Conservation (phyloP, 2,797 vertebrate genomes). For the Myotis planiceps region DNA sequence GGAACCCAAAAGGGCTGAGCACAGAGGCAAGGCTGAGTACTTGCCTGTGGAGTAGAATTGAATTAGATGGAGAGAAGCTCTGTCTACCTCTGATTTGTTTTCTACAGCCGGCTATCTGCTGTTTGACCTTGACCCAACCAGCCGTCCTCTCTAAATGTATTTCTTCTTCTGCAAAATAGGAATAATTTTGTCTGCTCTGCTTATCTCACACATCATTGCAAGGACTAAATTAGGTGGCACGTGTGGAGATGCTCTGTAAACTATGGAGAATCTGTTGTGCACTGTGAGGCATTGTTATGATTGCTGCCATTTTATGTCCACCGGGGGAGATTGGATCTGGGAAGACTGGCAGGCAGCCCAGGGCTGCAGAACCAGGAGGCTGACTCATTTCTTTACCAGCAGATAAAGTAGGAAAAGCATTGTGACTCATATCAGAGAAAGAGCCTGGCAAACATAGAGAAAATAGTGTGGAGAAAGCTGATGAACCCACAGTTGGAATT, state of each 20-base stretch:
- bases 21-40: neutral
- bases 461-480: neutral
- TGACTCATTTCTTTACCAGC: neutral
- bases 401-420: neutral
- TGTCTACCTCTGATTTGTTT: neutral
- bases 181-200: neutral
- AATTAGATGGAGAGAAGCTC: neutral
- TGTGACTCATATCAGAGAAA: neutral
- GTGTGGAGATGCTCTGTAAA: neutral
- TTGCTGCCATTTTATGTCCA: neutral
- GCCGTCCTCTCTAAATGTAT: neutral
- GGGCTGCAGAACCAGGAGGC: neutral
- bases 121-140: neutral
- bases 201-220: neutral
- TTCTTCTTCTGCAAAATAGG: neutral
- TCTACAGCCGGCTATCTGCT: neutral
- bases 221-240: neutral
- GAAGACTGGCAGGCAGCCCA: neutral
- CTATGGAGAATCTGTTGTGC: accelerated
- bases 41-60: neutral
- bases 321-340: neutral
- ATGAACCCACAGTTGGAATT: neutral
- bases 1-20: neutral
- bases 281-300: neutral
- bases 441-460: neutral